A percentile compares a stretch with the other conserved stretches of the same genome.
phyloP scores from a whole-genome alignment of 2,888 invertebrate species.

The Pammene fasciana region DNA sequence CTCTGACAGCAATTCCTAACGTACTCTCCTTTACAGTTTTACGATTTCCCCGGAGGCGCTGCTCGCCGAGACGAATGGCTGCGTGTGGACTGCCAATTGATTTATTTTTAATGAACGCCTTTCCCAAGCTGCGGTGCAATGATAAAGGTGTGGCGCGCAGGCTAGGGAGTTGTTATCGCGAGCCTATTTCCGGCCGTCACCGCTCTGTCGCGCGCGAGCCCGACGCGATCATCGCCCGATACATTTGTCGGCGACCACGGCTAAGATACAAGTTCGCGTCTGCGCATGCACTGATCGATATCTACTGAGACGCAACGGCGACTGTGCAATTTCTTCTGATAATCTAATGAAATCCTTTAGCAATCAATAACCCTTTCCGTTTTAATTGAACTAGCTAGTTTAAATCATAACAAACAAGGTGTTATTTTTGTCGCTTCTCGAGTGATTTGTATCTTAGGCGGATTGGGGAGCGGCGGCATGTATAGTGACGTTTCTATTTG shows the following conservation, averaged over 20 bases:
- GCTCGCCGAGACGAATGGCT: conserved; percentile 54
- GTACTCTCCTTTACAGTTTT: conserved; percentile 54
- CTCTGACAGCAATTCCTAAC: conserved; percentile 51
- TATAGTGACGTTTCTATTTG: conserved; percentile 81
- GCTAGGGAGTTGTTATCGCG: conserved; percentile 78
- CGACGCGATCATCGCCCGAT: conserved; percentile 77
- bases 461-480: conserved; percentile 69
- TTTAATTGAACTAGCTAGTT: conserved; percentile 44
- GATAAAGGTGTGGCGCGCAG: conserved; percentile 73
- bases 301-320: conserved; percentile 63
- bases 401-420: conserved; percentile 50
- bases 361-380: conserved; percentile 54
- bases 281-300: conserved; percentile 68
- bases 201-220: conserved; percentile 63
- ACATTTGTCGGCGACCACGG: conserved; percentile 79
- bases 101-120: conserved; percentile 79
- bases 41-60: conserved; percentile 56
- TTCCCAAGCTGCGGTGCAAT: conserved; percentile 72
- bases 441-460: conserved; percentile 67
- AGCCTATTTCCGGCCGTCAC: conserved; percentile 82
- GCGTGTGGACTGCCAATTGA: conserved; percentile 65
- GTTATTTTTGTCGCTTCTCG: conserved; percentile 67
- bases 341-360: conserved; percentile 70
- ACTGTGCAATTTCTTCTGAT: conserved; percentile 71
- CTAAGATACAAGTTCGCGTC: conserved; percentile 54